Percentiles rank a stretch among this genome's conserved stretches.
These are phyloP conservation scores for Xiphophorus birchmanni DNA, from an alignment of 2,797 vertebrate genomes.

Conservation along the genomic window DNA sequence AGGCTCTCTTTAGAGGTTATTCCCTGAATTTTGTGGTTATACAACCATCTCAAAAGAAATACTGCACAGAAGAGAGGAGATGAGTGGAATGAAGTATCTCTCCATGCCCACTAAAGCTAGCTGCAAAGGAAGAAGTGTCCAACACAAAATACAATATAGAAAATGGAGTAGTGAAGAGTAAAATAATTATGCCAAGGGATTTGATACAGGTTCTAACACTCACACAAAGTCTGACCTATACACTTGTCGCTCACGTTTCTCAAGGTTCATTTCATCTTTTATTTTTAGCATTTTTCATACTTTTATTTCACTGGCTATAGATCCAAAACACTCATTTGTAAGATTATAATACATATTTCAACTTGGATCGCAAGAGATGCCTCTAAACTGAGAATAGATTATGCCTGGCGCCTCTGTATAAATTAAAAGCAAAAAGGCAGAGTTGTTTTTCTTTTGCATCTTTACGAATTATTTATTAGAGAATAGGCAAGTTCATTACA, in stretches of 20 bases:
- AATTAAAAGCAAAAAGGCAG: not conserved
- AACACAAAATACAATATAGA: not conserved
- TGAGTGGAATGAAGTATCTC: conserved; percentile 2
- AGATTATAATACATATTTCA: not conserved
- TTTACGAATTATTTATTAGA: not conserved
- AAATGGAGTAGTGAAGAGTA: not conserved
- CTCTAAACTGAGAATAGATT: not conserved
- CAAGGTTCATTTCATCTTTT: not conserved
- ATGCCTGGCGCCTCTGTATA: not conserved
- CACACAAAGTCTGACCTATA: not conserved
- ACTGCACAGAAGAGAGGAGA: not conserved
- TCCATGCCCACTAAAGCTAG: not conserved
- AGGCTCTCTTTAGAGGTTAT: conserved; percentile 4
- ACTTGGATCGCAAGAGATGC: not conserved
- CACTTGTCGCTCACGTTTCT: not conserved
- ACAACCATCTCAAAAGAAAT: conserved; percentile 10
- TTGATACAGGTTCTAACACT: not conserved
- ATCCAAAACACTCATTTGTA: not conserved
- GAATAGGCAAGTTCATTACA: not conserved
- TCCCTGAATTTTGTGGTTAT: not conserved
- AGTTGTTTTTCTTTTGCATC: not conserved
- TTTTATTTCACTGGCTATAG: not conserved
- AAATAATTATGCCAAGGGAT: not conserved
- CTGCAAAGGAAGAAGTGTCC: not conserved
- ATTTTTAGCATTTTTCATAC: not conserved